These are phyloP conservation scores for Delia radicum DNA, from an alignment of 1,140 invertebrate species.

Conservation along the genomic window DNA sequence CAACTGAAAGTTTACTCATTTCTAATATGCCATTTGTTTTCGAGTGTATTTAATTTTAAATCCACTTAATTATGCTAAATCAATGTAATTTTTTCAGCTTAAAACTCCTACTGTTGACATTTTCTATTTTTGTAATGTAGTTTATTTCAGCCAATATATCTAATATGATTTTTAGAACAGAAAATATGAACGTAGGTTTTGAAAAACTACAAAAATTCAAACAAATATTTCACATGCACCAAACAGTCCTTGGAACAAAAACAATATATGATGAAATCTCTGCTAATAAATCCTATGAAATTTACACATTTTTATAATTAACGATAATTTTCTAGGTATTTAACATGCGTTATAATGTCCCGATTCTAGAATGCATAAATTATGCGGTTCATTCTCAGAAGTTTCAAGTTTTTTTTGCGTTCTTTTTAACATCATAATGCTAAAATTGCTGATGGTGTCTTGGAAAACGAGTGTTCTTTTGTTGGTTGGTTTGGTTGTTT, in stretches of 20 bases:
- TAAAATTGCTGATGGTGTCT: not conserved
- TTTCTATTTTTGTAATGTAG: not conserved
- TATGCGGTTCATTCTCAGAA: constrained; percentile 1
- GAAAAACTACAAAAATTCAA: too few relatives aligned
- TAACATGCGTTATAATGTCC: not conserved
- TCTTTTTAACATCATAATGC: constrained; percentile 1
- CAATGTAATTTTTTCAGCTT: not conserved
- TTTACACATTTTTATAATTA: not conserved
- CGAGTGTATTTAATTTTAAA: not conserved
- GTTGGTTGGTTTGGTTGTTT: not conserved
- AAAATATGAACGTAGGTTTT: not conserved
- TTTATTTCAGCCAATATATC: not conserved
- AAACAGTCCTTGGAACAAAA: too few relatives aligned
- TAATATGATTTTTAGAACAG: not conserved
- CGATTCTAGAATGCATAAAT: not conserved
- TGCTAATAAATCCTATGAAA: too few relatives aligned
- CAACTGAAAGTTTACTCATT: too few relatives aligned
- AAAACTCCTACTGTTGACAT: constrained; percentile 1
- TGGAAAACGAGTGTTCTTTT: too few relatives aligned
- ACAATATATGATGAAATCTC: too few relatives aligned
- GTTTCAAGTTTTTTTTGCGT: too few relatives aligned
- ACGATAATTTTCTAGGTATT: too few relatives aligned
- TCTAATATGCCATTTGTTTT: too few relatives aligned
- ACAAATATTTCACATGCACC: too few relatives aligned
- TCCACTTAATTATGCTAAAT: not conserved